Conservation (phyloP, 2,888 invertebrate genomes). For the Melikaiella ostensackeni region DNA sequence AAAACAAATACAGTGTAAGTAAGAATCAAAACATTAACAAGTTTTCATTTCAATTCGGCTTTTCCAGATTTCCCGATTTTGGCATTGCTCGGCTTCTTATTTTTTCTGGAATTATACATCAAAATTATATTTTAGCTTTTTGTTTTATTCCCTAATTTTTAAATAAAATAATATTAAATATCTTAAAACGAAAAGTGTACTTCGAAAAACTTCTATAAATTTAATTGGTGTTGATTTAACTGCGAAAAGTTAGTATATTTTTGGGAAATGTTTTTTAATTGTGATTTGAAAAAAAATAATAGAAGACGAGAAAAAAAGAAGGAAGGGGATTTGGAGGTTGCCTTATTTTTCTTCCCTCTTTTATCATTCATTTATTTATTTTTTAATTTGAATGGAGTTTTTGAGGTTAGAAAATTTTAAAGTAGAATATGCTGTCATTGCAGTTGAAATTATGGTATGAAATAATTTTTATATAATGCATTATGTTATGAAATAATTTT, state of each 20-base stretch:
- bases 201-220: no score
- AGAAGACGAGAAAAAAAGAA: no score
- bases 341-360: no score
- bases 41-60: conserved; percentile 3
- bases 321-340: no score
- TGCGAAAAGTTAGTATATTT: no score
- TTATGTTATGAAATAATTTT: neutral
- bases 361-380: no score
- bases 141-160: conserved; percentile 57
- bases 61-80: neutral
- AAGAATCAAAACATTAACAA: neutral
- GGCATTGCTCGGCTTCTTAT: conserved; percentile 77
- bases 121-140: conserved; percentile 67
- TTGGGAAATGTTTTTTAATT: no score
- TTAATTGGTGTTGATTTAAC: no score
- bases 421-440: neutral
- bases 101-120: conserved; percentile 79
- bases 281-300: no score
- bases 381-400: neutral
- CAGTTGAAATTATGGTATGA: neutral
- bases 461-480: neutral
- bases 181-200: no score
- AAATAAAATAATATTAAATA: no score
- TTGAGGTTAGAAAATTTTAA: neutral
- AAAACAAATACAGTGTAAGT: conserved; percentile 45